Evolutionary conservation across 2,888 invertebrate genomes (phyloP).

Genomic region (Meiosimyza platycephala): DNA sequence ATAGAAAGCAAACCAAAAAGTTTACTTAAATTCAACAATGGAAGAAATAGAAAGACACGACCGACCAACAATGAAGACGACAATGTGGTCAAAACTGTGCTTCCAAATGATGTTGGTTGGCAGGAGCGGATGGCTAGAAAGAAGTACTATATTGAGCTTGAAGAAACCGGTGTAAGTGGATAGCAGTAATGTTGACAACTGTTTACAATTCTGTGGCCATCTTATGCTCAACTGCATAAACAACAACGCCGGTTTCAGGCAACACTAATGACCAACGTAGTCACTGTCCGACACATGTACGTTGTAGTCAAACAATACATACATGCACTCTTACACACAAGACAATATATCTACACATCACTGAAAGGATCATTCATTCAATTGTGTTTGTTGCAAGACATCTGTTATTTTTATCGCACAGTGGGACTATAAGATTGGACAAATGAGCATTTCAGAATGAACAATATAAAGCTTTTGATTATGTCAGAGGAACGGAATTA

Average conservation of each 20-base stretch:
- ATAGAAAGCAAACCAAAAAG: slow-evolving; percentile 37
- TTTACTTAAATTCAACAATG: slow-evolving; percentile 45
- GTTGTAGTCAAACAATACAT: background rate
- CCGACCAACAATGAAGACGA: slow-evolving; percentile 18
- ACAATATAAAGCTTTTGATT: too few relatives aligned
- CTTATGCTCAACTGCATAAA: slow-evolving; percentile 27
- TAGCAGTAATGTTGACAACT: slow-evolving; percentile 52
- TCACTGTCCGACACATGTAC: slow-evolving; percentile 1
- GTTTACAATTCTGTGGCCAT: slow-evolving; percentile 58
- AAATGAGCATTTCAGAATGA: too few relatives aligned
- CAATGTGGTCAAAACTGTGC: too few relatives aligned
- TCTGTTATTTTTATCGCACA: slow-evolving; percentile 2
- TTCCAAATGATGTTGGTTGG: too few relatives aligned
- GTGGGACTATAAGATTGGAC: too few relatives aligned
- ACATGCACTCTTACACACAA: slow-evolving; percentile 39
- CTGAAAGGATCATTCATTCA: slow-evolving; percentile 27
- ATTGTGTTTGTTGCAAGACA: background rate
- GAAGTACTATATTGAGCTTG: background rate
- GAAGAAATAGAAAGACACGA: slow-evolving; percentile 44
- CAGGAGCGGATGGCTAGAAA: too few relatives aligned
- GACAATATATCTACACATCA: slow-evolving; percentile 36
- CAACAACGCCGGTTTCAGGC: slow-evolving; percentile 35
- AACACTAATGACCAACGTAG: slow-evolving; percentile 38
- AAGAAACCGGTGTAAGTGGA: background rate
- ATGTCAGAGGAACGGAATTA: too few relatives aligned